Base-by-base conservation (phyloP, 1,140 invertebrate genomes). In the Bombus picipes region DNA sequence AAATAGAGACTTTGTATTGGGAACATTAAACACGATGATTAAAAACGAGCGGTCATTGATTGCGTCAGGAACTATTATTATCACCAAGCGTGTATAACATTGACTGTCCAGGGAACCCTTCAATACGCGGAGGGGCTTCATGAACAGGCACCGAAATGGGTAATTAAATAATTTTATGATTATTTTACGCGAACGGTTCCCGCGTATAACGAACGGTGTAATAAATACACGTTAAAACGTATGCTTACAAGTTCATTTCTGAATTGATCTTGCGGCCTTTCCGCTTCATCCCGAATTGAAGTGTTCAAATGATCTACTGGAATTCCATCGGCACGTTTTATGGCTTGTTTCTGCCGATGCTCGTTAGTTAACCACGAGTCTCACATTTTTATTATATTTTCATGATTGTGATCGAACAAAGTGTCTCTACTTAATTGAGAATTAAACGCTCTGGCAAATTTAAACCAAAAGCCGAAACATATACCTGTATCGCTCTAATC, bases 81-180 rank as follows among this genome's bases (percentile, higher is more conserved):
- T 59, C 66, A 79, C 32, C 59, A 57, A 75, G 6, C 32, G 65
- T 43, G 34, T 62, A 72, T 53, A 85, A 85, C 53, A 53, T 65
- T 70, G 74, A 80, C 65, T 59, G 70, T n/a, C 32, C 32, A 32
- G n/a, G 18, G 59, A 47, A 59, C 37, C 59, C 3, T 32, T 25
- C 37, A 28, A 34, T 41, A 70, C 53, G 13, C 18, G 5, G 1
- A 10, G 6, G 34, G 25, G 62, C 6, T 76, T 80, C 79, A n/a
- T 76, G 68, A 87, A 22, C 32, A 43, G 71, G 18, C 10, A 71
- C 34, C 34, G 39, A 59, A 47, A 65, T 59, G n/a, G 78, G 74
- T 68, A 88, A 90, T 90, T 87, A 90, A 90, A 88, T 34, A 37
- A 82, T 81, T 90, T 90, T 90, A 88, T 37, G 89, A 79, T 83